Evolutionary conservation across 1,140 invertebrate genomes (phyloP), one percentile per base, ranked within the genome.

Genomic region (Mizuhopecten yessoensis): DNA sequence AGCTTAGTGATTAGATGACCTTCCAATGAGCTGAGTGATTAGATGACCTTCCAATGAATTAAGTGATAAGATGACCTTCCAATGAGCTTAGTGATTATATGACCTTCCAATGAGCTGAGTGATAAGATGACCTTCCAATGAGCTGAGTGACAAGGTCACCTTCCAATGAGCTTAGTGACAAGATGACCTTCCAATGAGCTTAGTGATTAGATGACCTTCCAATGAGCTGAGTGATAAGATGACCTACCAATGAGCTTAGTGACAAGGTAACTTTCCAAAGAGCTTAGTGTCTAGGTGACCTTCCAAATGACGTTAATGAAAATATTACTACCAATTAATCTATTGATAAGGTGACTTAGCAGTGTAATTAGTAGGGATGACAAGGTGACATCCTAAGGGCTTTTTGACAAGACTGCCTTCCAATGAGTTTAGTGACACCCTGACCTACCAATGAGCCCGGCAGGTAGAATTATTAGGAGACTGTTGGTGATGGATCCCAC

Each of bases 401-500:
- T 15, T 39, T 13, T 39, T 88, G 29, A 33, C n/a, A 36, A 17
- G 36, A 17, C 0, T 0, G 23, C 34, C 36, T 36, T n/a, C 13
- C 34, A 33, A 88, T n/a, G 2, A 39, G 11, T 13, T 23, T 36
- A n/a, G 23, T 88, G 34, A 88, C n/a, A 87, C 42, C 33, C 9
- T 36, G 23, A 92, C 90, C 92, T 89, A 95, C 95, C 94, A 90
- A 93, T 88, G 36, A 94, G 42, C 49, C 87, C 91, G 42, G 94
- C 94, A 42, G 90, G 86, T 42, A 95, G 57, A 33, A 95, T 90
- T 0, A 95, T 92, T n/a, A 95, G 86, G 90, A 95, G 91, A 91
- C 94, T 95, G 34, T 95, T 93, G 36, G 90, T 49, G 20, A 95
- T 94, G 23, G 95, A 94, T 17, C 95, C 95, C 86, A 90, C 91